phyloP scores from a whole-genome alignment of 2,113 vertebrate species.

The Agelaius tricolor region DNA sequence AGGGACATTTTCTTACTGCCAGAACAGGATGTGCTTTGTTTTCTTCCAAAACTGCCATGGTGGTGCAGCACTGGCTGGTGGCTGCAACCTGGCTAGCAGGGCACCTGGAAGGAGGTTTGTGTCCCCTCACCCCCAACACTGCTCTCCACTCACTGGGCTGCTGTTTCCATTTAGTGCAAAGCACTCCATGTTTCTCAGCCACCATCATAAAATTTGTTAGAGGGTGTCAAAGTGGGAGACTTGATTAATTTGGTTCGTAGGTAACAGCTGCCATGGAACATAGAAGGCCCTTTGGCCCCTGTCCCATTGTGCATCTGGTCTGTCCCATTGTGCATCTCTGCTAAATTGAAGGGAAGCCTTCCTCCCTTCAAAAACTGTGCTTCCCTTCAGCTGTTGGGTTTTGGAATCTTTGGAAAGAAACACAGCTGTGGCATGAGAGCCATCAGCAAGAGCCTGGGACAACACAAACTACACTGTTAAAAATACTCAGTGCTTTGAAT shows the following conservation, averaged over 20 bases:
- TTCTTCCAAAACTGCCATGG: background rate
- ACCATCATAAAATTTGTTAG: background rate
- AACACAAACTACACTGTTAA: background rate
- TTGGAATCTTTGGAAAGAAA: background rate
- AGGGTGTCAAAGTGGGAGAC: background rate
- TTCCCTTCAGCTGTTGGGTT: background rate
- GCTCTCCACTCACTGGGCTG: background rate
- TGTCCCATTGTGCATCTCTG: background rate
- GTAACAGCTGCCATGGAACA: background rate
- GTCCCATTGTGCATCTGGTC: background rate
- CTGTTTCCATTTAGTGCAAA: background rate
- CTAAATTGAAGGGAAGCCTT: background rate
- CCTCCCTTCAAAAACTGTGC: background rate
- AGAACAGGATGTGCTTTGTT: background rate
- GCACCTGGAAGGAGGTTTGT: background rate
- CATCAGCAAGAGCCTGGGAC: background rate
- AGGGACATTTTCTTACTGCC: background rate
- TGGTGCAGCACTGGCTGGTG: background rate
- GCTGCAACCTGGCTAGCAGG: accelerated
- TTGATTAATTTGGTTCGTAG: background rate
- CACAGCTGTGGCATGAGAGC: background rate
- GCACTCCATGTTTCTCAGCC: background rate
- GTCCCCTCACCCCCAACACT: background rate
- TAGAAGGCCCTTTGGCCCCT: background rate
- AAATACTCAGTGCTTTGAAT: background rate